Evolutionary conservation across 1,140 invertebrate genomes (phyloP), one percentile per base, ranked within the genome.

Genomic region (Drosophila miranda): DNA sequence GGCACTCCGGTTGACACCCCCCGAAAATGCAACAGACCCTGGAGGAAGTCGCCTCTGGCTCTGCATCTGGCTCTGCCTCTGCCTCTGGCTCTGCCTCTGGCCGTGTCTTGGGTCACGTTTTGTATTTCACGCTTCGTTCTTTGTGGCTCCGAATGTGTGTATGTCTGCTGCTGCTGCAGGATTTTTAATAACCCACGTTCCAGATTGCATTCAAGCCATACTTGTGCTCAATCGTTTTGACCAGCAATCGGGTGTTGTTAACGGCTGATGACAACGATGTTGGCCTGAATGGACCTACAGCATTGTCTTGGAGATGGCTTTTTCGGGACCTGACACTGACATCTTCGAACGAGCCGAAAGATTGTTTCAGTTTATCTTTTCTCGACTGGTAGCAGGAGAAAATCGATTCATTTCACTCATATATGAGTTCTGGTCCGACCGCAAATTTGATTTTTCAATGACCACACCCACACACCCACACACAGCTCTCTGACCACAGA

Each of bases 1-100:
- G 60, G 34, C 43, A 62, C 45, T 58, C 60, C 41, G 60, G 60
- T 38, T 38, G 34, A 42, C 43, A 34, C 34, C 61, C 48, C 23
- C 64, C 62, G 14, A 74, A 74, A 74, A 55, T 74, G 69, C 70
- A 74, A 74, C 70, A 74, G 70, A 56, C 51, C 43, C 70, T 26
- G 28, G 11, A 43, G 46, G 30, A 28, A 46, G 43, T 51, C 26
- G 11, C 38, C 19, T 23, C 28, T 26, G 21, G n/a, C 34, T 38
- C 58, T 42, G 19, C n/a, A 62, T 49, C 44, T 26, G 30, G 26
- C 28, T 66, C 28, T 30, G 28, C 13, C 13, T 46, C 13, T 8
- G 23, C 5, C 4, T 0, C 23, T 26, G 23, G 3, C 0, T 26
- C 23, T 26, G 23, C 23, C 23, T 26, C 23, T 26, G 23, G 0